A percentile compares a stretch with the other conserved stretches of the same genome.
phyloP scores from a whole-genome alignment of 2,113 vertebrate species.

The Nicator chloris region DNA sequence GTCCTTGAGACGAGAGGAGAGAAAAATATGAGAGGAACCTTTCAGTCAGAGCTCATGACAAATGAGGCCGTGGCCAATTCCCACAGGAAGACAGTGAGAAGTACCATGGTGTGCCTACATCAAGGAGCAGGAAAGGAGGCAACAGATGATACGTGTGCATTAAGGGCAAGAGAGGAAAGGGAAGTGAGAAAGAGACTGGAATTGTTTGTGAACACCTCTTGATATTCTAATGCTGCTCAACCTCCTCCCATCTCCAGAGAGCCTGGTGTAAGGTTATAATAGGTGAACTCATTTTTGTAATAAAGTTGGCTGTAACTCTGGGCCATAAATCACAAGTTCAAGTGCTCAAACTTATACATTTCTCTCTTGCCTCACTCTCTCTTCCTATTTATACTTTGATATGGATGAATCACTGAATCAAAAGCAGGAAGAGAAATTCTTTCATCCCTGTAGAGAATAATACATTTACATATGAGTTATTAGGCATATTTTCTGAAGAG shows the following conservation, averaged over 20 bases:
- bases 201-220: constrained; percentile 55
- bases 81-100: constrained; percentile 5
- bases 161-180: neutral
- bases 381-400: constrained; percentile 68
- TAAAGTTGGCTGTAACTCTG: constrained; percentile 66
- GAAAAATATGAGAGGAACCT: neutral
- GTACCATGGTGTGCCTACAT: neutral
- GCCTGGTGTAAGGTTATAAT: constrained; percentile 51
- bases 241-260: constrained; percentile 52
- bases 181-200: constrained; percentile 5
- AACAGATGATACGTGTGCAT: neutral
- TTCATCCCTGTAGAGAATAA: neutral
- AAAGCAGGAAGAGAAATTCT: constrained; percentile 47
- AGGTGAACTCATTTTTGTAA: constrained; percentile 74
- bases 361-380: constrained; percentile 53
- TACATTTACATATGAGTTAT: constrained; percentile 2
- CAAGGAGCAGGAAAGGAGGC: constrained; percentile 32
- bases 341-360: constrained; percentile 56
- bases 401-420: constrained; percentile 55
- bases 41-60: neutral
- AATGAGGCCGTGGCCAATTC: neutral
- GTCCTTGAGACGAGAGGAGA: neutral
- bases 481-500: constrained; percentile 48
- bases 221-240: constrained; percentile 43
- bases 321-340: constrained; percentile 71